phyloP scores from a whole-genome alignment of 2,113 vertebrate genomes.

The Syngnathus typhle region DNA sequence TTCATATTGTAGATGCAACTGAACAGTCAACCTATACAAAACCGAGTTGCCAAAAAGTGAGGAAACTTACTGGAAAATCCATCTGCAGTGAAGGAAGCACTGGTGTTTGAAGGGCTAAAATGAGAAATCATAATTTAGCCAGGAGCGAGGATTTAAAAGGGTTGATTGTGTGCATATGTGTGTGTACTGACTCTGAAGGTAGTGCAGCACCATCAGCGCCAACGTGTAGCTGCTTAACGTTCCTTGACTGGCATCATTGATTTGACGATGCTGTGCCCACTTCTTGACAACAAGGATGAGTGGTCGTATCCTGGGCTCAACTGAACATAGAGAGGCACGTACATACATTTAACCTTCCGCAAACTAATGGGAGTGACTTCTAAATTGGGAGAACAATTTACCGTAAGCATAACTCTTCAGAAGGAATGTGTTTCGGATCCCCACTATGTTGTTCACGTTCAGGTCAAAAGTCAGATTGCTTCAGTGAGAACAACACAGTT shows the following conservation, averaged over 20 bases:
- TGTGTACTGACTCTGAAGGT: conserved; percentile 90
- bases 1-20: too few species aligned
- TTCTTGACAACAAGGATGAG: conserved; percentile 90
- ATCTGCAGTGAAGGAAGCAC: conserved; percentile 91
- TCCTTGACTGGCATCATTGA: conserved; percentile 96
- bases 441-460: conserved; percentile 95
- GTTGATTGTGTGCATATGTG: not conserved
- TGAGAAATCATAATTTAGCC: conserved; percentile 22
- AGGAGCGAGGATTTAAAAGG: not conserved
- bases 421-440: conserved; percentile 98
- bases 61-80: conserved; percentile 84
- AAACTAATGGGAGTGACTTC: not conserved
- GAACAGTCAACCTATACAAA: too few species aligned
- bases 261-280: conserved; percentile 83
- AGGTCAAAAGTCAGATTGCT: conserved; percentile 95
- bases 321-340: conserved; percentile 52
- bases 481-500: conserved; percentile 10
- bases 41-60: not conserved
- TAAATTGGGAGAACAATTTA: conserved; percentile 40
- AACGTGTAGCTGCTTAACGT: conserved; percentile 95
- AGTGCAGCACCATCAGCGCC: conserved; percentile 94
- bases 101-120: conserved; percentile 82
- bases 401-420: conserved; percentile 87
- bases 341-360: not conserved
- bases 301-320: conserved; percentile 86